Conservation (phyloP, 2,888 invertebrate genomes). For the Chelonus formosanus region DNA sequence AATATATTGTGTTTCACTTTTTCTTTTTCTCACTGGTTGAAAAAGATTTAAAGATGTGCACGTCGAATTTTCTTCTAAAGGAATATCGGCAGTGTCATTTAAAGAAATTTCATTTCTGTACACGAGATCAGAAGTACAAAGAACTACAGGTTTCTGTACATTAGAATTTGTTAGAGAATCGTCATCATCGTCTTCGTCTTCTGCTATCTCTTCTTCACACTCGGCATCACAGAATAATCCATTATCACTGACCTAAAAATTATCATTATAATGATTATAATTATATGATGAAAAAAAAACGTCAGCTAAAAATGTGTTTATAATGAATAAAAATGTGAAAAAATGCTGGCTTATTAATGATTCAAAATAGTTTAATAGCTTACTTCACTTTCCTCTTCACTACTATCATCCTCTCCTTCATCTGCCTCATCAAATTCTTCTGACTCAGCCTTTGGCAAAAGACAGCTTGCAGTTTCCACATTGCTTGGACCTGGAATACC, state of each 20-base stretch:
- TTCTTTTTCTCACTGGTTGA: conserved; percentile 60
- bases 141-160: conserved; percentile 22
- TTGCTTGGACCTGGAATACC: conserved; percentile 60
- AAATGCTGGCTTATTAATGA: neutral
- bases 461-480: conserved; percentile 49
- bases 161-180: conserved; percentile 25
- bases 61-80: conserved; percentile 35
- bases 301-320: neutral
- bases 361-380: neutral
- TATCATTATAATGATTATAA: conserved; percentile 5
- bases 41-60: conserved; percentile 57
- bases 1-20: conserved; percentile 56
- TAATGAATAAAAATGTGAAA: neutral
- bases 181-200: conserved; percentile 19
- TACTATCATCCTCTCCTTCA: conserved; percentile 60
- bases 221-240: conserved; percentile 56
- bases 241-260: conserved; percentile 54
- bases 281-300: neutral
- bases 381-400: conserved; percentile 58
- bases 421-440: conserved; percentile 58
- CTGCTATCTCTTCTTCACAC: conserved; percentile 50
- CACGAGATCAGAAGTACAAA: conserved; percentile 43
- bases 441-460: conserved; percentile 51
- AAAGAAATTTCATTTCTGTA: conserved; percentile 28
- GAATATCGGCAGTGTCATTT: conserved; percentile 13